A percentile compares a stretch with the other conserved stretches of the same genome.
phyloP scores from a whole-genome alignment of 2,888 invertebrate species.

The Xestia rhomboidea region DNA sequence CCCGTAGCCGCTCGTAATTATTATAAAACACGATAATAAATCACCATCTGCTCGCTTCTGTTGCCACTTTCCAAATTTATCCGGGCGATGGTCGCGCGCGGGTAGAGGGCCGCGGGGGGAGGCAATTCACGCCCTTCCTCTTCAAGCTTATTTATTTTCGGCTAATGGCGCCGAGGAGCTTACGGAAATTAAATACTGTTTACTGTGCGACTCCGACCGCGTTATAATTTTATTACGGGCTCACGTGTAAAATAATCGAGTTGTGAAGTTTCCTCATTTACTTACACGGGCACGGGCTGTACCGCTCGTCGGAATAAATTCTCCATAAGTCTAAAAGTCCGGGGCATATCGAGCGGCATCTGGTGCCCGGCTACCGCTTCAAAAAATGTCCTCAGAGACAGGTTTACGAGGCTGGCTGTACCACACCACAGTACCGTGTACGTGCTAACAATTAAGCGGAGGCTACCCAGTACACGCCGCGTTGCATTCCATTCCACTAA shows the following conservation, averaged over 20 bases:
- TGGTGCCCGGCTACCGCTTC: conserved; percentile 53
- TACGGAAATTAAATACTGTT: conserved; percentile 86
- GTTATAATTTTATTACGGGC: conserved; percentile 75
- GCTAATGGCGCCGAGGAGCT: conserved; percentile 83
- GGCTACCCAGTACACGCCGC: conserved; percentile 60
- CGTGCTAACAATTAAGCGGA: conserved; percentile 71
- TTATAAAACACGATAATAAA: conserved; percentile 89
- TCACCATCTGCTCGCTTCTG: conserved; percentile 88
- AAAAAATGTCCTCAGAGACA: conserved; percentile 71
- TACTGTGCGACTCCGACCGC: conserved; percentile 75
- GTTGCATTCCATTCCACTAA: conserved; percentile 72
- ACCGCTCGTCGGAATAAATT: conserved; percentile 56
- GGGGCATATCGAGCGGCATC: conserved; percentile 60
- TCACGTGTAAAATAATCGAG: conserved; percentile 65
- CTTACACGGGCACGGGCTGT: conserved; percentile 28
- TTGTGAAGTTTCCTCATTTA: conserved; percentile 66
- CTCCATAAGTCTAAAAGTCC: conserved; percentile 58
- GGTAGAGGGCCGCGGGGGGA: conserved; percentile 65
- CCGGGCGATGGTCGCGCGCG: conserved; percentile 70
- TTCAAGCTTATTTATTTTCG: conserved; percentile 85
- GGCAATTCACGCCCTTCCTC: conserved; percentile 82
- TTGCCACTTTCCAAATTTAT: conserved; percentile 88
- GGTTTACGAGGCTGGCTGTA: conserved; percentile 69
- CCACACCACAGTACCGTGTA: conserved; percentile 40
- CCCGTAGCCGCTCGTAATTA: conserved; percentile 83